Evolutionary conservation across 2,797 vertebrate genomes (phyloP), one percentile per base, ranked within the genome.

Genomic region (Astyanax mexicanus): DNA sequence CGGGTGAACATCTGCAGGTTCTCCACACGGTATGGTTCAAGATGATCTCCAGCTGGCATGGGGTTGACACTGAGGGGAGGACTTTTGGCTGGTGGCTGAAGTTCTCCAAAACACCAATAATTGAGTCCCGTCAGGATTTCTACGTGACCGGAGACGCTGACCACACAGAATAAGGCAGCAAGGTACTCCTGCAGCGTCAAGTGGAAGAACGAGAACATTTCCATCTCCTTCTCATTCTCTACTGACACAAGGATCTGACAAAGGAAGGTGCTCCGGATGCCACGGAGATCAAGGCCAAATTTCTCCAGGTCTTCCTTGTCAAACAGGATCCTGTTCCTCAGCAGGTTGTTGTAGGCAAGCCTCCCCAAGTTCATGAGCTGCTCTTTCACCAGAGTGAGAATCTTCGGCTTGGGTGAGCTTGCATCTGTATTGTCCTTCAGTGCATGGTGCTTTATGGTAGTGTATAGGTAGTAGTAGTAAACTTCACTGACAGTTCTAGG

Each of bases 1-100:
- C 90, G 86, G 12, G 89, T 90, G 72, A 93, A 92, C 90, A 93
- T 92, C 61, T 92, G 90, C 54, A 92, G 82, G 38, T 86, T 85
- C 44, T 92, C 88, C 37, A 87, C 75, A 3, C 65, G 72, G 27
- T 66, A 51, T 45, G 80, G 82, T 25, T 77, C 84, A 9, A 75
- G 29, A 27, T 68, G 69, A 8, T 89, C 37, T 12, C 72, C 19
- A 19, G 73, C 79, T 6, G 83, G 74, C 6, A n/a, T 1, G 4
- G 4, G 9, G 51, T 27, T 27, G 21, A 27, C 21, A 51, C 75
- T 9, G 11, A 92, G 75, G 1, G 80, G 81, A 42, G 82, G 32
- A 32, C 77, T 79, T 61, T 44, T 78, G 8, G 80, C 68, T 11
- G 85, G 85, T 1, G 29, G 47, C 6, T 76, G 85, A 15, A 6